Evolutionary conservation across 1,140 invertebrate genomes (phyloP).

Genomic region (Eueides isabella): DNA sequence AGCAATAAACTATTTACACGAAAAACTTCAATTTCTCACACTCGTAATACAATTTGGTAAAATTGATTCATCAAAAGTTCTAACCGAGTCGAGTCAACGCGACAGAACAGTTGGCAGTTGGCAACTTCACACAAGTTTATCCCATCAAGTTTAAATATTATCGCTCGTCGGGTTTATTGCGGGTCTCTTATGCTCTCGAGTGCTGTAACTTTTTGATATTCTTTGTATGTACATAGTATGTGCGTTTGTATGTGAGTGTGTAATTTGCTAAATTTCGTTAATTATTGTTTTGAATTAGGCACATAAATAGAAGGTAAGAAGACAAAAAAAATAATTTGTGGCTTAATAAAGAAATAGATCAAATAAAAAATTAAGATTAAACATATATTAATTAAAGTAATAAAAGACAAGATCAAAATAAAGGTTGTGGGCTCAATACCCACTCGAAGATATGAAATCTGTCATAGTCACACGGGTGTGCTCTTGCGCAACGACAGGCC

Average conservation of each 20-base stretch:
- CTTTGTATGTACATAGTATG: background rate
- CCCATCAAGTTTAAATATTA: conserved; percentile 10
- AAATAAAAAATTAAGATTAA: too few species aligned
- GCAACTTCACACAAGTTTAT: conserved; percentile 5
- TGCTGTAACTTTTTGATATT: conserved; percentile 6
- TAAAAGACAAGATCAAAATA: too few species aligned
- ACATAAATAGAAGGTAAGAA: too few species aligned
- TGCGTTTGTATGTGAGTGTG: background rate
- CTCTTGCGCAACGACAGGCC: too few species aligned
- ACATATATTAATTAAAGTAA: too few species aligned
- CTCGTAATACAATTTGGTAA: background rate
- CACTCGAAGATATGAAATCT: too few species aligned
- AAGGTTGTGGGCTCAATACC: too few species aligned
- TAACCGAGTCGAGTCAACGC: background rate
- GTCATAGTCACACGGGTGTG: too few species aligned
- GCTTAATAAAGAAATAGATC: too few species aligned
- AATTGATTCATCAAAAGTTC: conserved; percentile 1
- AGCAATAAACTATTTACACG: background rate
- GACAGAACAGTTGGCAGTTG: conserved; percentile 2
- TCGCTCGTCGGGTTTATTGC: conserved; percentile 6
- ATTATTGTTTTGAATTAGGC: too few species aligned
- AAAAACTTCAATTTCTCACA: background rate
- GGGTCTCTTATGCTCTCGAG: conserved; percentile 1
- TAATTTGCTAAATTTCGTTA: background rate
- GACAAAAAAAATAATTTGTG: too few species aligned